Evolutionary conservation across 2,113 vertebrate species (phyloP), one percentile per base, ranked within the genome.

Genomic region (Marmota flaviventris): DNA sequence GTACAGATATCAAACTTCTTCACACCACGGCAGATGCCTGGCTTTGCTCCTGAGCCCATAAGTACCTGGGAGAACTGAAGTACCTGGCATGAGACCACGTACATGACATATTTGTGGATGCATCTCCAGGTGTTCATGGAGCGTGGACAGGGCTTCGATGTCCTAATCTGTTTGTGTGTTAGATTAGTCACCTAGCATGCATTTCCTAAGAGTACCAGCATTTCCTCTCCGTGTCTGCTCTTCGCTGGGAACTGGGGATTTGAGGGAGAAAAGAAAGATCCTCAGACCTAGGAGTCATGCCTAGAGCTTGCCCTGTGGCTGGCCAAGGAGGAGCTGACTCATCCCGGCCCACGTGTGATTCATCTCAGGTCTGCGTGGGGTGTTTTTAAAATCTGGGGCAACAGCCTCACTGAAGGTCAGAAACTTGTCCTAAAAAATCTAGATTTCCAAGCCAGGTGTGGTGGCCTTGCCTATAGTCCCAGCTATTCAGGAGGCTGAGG

Each of bases 321-420:
- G 9, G 70, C 27, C 4, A 37, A 58, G 18, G 12, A 0, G 2
- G 20, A 10, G 22, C 6, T 10, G 20, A 32, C 22, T n/a, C 10
- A 10, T 16, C 45, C 72, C 12, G 16, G 37, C 53, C 5, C 34
- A 2, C 14, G 18, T 14, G 53, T 5, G 11, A 8, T 32, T 58
- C 70, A 22, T 9, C 72, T 9, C 72, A 9, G 25, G 20, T 14
- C 73, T 13, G 4, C 16, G 4, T 6, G 8, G 51, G 48, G 51
- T 17, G 32, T 58, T 56, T 53, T 14, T 67, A 69, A 56, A 45
- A 42, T 45, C 48, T 18, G 29, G 29, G 58, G 42, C 10, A 37
- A 77, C 1, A 2, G 32, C 27, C 25, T 0, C 25, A n/a, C 22
- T 58, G 13, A 32, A 70, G 22, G 24, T 25, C 24, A 75, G n/a